phyloP scores from a whole-genome alignment of 2,113 vertebrate species.

The Chelonoidis abingdonii region DNA sequence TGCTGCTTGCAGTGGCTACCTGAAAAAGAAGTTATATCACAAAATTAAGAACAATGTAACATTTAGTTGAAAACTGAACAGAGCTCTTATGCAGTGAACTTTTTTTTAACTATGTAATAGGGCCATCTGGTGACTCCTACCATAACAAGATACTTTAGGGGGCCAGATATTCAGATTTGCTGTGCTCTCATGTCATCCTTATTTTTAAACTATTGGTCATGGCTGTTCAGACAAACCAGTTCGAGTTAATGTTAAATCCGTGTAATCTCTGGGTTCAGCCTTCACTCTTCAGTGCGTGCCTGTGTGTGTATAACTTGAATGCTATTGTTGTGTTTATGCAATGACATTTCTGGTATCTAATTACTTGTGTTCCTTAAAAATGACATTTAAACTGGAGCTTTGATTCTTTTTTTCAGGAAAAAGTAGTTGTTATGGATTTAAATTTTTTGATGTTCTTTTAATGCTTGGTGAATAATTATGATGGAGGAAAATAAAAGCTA shows the following conservation, averaged over 20 bases:
- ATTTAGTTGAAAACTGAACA: not conserved
- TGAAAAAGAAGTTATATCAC: not conserved
- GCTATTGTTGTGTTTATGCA: not conserved
- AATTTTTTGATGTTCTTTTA: not conserved
- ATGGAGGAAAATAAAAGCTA: not conserved
- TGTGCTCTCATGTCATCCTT: not conserved
- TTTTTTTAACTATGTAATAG: not conserved
- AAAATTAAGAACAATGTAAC: not conserved
- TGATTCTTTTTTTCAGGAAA: not conserved
- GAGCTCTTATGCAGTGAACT: too few species aligned
- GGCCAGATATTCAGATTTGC: not conserved
- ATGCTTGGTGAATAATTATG: not conserved
- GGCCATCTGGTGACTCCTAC: not conserved
- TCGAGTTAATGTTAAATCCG: not conserved
- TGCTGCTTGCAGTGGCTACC: not conserved
- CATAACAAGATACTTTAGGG: not conserved
- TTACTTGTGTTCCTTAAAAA: not conserved
- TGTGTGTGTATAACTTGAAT: not conserved
- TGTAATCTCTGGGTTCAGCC: not conserved
- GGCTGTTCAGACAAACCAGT: not conserved
- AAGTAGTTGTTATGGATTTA: not conserved
- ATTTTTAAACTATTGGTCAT: not conserved
- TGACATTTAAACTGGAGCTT: not conserved
- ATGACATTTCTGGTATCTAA: not conserved
- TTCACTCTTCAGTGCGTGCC: not conserved